Evolutionary conservation across 2,797 vertebrate species (phyloP).

Genomic region (Xyrichtys novacula): DNA sequence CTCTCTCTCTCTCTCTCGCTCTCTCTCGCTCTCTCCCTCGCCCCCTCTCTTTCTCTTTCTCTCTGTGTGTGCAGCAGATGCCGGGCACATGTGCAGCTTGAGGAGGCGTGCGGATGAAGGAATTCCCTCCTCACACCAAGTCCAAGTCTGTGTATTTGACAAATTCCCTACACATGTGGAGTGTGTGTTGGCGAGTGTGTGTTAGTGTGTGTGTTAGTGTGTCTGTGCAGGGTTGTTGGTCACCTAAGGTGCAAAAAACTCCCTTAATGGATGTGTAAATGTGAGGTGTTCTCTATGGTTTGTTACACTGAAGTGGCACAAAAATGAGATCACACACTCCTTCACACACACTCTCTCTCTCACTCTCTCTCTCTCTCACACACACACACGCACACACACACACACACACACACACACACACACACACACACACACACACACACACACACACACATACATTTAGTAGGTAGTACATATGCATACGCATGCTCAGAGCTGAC

Average conservation of each 20-base stretch:
- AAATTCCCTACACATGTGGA: slow-evolving; percentile 73
- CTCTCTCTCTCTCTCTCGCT: slow-evolving; percentile 23
- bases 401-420: not conserved
- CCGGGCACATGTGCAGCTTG: slow-evolving; percentile 81
- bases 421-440: not conserved
- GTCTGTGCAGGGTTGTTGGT: slow-evolving; percentile 12
- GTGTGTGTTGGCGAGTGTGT: not conserved
- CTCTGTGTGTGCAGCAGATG: slow-evolving; percentile 73
- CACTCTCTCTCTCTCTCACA: too few relatives aligned
- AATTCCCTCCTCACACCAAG: slow-evolving; percentile 80
- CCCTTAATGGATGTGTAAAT: slow-evolving; percentile 39
- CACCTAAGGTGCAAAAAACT: slow-evolving; percentile 59
- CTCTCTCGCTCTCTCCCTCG: slow-evolving; percentile 42
- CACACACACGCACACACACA: too few relatives aligned
- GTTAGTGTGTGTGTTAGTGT: slow-evolving; percentile 12
- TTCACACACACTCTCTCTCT: not conserved
- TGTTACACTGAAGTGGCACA: slow-evolving; percentile 1
- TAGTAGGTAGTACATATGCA: slow-evolving; percentile 1
- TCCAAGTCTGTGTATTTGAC: slow-evolving; percentile 71
- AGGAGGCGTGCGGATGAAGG: slow-evolving; percentile 77
- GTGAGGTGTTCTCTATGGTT: slow-evolving; percentile 19
- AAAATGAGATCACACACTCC: not conserved
- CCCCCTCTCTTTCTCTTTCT: too few relatives aligned
- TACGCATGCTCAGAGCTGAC: slow-evolving; percentile 24
- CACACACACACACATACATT: not conserved